Percentiles rank a stretch among this genome's conserved stretches.
Conservation (phyloP, 2,113 vertebrate genomes). For the Tyto alba region DNA sequence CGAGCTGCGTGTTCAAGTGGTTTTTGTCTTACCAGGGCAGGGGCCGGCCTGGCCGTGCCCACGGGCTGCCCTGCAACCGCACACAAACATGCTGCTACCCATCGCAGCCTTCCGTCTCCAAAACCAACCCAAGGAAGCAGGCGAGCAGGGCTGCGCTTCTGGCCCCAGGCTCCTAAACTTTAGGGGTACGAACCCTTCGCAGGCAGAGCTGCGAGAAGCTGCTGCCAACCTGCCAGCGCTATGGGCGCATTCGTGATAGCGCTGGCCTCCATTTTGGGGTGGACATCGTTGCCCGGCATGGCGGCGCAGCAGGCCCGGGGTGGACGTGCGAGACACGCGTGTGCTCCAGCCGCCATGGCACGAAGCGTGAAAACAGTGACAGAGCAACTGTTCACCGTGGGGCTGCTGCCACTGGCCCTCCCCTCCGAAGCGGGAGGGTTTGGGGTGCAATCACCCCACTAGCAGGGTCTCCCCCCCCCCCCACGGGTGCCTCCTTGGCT, state of each 20-base stretch:
- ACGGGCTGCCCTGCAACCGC: fast-evolving
- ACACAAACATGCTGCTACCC: fast-evolving
- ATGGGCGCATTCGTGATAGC: fast-evolving
- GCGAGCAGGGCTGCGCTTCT: fast-evolving
- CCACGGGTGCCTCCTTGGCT: too few species aligned
- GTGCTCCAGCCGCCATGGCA: fast-evolving
- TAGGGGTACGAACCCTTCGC: background rate
- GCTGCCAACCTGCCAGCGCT: fast-evolving
- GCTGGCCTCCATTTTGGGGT: background rate
- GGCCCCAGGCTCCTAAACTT: background rate
- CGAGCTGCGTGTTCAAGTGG: fast-evolving
- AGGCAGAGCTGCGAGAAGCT: fast-evolving
- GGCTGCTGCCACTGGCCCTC: background rate
- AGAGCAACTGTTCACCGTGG: fast-evolving
- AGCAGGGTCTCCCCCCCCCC: too few species aligned
- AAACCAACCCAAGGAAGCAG: background rate
- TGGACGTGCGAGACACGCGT: too few species aligned
- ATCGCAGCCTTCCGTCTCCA: fast-evolving
- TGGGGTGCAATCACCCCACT: fast-evolving
- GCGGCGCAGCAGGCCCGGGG: fast-evolving
- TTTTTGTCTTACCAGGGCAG: background rate
- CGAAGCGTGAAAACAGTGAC: fast-evolving
- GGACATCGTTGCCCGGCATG: fast-evolving
- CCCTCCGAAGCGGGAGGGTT: too few species aligned
- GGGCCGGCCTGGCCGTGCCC: background rate